phyloP scores from a whole-genome alignment of 2,797 vertebrate genomes.

The Helicolenus hilgendorfi region DNA sequence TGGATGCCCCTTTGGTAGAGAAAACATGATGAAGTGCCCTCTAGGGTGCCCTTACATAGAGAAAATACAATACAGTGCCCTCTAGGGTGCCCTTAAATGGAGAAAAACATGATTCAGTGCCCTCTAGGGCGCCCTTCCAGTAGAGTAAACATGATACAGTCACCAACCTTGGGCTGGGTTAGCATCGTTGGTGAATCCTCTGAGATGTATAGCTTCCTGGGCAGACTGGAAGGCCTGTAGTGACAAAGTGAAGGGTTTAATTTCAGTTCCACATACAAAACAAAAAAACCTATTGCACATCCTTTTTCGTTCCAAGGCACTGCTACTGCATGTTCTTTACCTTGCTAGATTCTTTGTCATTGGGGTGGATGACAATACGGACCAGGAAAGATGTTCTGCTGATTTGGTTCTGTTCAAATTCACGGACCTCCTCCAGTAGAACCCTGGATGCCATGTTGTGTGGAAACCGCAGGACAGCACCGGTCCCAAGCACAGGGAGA shows the following conservation, averaged over 20 bases:
- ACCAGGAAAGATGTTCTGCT: slow-evolving; percentile 48
- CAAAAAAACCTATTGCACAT: background rate
- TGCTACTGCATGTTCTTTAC: slow-evolving; percentile 41
- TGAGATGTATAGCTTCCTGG: slow-evolving; percentile 61
- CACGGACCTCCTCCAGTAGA: slow-evolving; percentile 68
- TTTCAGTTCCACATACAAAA: background rate
- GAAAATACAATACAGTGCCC: too few relatives aligned
- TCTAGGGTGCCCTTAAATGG: too few relatives aligned
- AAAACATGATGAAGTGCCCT: too few relatives aligned
- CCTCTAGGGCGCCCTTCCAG: background rate
- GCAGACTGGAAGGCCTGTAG: slow-evolving; percentile 71
- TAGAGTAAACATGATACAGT: background rate
- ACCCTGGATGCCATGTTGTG: slow-evolving; percentile 32
- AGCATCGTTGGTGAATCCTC: slow-evolving; percentile 60
- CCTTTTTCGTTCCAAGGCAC: background rate
- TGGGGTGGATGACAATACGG: slow-evolving; percentile 69
- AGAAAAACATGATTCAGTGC: background rate
- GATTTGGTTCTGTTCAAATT: slow-evolving; percentile 37
- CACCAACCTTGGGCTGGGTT: slow-evolving; percentile 62
- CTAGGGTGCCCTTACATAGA: too few relatives aligned
- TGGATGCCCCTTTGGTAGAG: background rate
- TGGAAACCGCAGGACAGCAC: slow-evolving; percentile 69
- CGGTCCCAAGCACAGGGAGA: slow-evolving; percentile 78
- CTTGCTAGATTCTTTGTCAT: slow-evolving; percentile 69
- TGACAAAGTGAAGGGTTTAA: background rate